phyloP scores from a whole-genome alignment of 2,113 vertebrate genomes.

The Syrmaticus mikado region DNA sequence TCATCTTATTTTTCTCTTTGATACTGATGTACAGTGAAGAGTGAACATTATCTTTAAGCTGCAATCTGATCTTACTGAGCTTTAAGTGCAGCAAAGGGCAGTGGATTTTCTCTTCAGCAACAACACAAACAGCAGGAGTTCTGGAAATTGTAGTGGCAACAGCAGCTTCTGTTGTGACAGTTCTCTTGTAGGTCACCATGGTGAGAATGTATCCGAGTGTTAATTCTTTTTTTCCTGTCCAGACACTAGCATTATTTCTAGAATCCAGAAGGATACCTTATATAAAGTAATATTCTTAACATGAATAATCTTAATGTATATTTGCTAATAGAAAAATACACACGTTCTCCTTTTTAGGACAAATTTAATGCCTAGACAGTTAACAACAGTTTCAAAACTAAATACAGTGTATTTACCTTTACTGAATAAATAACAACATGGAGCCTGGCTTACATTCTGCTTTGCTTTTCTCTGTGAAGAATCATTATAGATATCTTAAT shows the following conservation, averaged over 20 bases:
- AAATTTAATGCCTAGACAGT: not conserved
- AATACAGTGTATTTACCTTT: not conserved
- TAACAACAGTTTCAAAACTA: not conserved
- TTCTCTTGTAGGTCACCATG: constrained; percentile 51
- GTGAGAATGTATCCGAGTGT: constrained; percentile 46
- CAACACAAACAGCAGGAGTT: constrained; percentile 51
- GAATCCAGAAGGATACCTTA: constrained; percentile 15
- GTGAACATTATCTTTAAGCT: constrained; percentile 50
- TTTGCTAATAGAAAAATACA: not conserved
- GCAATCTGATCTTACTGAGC: constrained; percentile 55
- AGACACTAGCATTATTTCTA: constrained; percentile 32
- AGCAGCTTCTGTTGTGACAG: constrained; percentile 73
- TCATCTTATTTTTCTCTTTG: constrained; percentile 45
- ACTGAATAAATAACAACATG: not conserved
- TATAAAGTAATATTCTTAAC: constrained; percentile 36
- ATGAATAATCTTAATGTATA: not conserved
- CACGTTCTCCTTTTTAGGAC: not conserved
- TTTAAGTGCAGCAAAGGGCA: constrained; percentile 37
- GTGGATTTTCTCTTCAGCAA: constrained; percentile 44
- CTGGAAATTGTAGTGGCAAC: constrained; percentile 72
- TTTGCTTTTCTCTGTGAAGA: not conserved
- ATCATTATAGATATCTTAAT: not conserved
- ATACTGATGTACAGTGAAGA: constrained; percentile 40
- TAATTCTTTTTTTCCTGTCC: not conserved
- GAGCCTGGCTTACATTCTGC: not conserved